These are phyloP conservation scores for Silurus aristotelis DNA, from an alignment of 2,797 vertebrate genomes.

Conservation along the genomic window DNA sequence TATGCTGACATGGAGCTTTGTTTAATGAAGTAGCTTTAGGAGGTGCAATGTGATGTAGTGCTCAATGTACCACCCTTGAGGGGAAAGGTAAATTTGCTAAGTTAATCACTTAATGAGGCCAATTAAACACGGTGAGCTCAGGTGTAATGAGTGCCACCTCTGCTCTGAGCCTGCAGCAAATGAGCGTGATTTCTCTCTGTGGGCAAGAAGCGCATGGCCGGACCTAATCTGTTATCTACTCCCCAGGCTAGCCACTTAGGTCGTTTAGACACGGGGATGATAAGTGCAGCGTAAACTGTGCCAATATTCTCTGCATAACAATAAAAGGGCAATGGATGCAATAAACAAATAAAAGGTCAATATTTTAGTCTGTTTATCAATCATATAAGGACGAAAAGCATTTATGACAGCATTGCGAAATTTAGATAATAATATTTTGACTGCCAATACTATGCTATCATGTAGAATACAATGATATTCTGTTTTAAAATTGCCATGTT, in stretches of 20 bases:
- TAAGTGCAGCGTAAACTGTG: constrained; percentile 32
- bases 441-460: neutral
- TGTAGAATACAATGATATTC: neutral
- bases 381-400: neutral
- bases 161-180: constrained; percentile 68
- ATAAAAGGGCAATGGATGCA: constrained; percentile 19
- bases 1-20: constrained; percentile 67
- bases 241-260: constrained; percentile 47
- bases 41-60: constrained; percentile 65
- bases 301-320: constrained; percentile 29
- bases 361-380: neutral
- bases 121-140: constrained; percentile 75
- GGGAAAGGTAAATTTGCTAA: constrained; percentile 77
- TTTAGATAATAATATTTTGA: neutral
- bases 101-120: constrained; percentile 83
- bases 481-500: neutral
- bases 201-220: constrained; percentile 47
- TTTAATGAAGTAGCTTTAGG: constrained; percentile 72
- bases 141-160: constrained; percentile 75
- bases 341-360: constrained; percentile 11
- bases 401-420: neutral
- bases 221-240: constrained; percentile 55
- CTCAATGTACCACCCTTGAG: constrained; percentile 71
- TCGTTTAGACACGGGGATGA: constrained; percentile 46
- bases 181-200: constrained; percentile 65